A percentile compares a stretch with the other conserved stretches of the same genome.
Evolutionary conservation across 2,113 vertebrate species (phyloP).

Genomic region (Micronisus gabar): DNA sequence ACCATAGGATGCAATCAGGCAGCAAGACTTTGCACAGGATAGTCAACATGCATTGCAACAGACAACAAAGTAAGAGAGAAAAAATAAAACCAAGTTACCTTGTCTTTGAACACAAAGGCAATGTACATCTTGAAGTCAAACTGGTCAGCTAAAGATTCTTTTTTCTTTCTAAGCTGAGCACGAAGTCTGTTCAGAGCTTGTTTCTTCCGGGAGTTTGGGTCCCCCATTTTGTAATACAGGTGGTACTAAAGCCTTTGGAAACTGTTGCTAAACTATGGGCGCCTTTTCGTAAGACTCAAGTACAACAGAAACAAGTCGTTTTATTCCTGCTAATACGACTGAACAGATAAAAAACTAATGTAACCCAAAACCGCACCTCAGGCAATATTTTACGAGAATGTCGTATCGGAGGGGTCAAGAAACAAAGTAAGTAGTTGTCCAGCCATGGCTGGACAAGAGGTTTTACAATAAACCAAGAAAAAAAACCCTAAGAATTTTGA

Average conservation of each 20-base stretch:
- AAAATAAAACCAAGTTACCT: constrained; percentile 79
- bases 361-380: constrained; percentile 71
- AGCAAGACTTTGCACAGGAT: neutral
- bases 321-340: constrained; percentile 74
- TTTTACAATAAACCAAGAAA: constrained; percentile 24
- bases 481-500: constrained; percentile 44
- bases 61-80: neutral
- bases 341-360: constrained; percentile 71
- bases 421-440: constrained; percentile 68
- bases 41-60: neutral
- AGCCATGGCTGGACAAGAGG: constrained; percentile 65
- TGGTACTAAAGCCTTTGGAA: constrained; percentile 83
- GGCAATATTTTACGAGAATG: constrained; percentile 70
- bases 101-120: constrained; percentile 99
- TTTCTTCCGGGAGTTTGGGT: constrained; percentile 98
- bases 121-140: constrained; percentile 99
- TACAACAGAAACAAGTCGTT: constrained; percentile 84
- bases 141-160: constrained; percentile 99
- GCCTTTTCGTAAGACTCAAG: constrained; percentile 81
- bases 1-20: neutral
- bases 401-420: constrained; percentile 69
- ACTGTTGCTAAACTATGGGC: constrained; percentile 79
- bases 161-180: constrained; percentile 99
- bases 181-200: constrained; percentile 99
- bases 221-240: constrained; percentile 91